These are phyloP conservation scores for Fukomys damarensis DNA, from an alignment of 2,113 vertebrate species.

Conservation along the genomic window DNA sequence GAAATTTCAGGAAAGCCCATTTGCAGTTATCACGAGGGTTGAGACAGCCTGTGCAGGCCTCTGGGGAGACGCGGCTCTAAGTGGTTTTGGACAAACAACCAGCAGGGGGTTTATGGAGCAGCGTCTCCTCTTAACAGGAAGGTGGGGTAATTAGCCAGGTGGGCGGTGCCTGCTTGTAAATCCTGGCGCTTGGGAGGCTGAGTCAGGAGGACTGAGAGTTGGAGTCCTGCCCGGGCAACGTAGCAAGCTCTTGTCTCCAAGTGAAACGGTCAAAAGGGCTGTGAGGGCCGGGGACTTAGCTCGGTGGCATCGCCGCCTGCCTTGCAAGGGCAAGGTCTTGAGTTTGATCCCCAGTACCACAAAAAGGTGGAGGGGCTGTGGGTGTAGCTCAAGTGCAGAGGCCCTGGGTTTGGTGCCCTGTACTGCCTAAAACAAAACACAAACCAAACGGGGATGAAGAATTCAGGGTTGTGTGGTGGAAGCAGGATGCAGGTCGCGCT, in stretches of 20 bases:
- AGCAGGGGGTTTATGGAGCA: constrained; percentile 13
- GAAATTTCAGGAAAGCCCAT: constrained; percentile 52
- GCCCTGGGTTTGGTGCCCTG: neutral
- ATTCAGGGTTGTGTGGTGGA: neutral
- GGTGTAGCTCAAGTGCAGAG: too few relatives aligned
- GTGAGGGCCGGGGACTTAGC: neutral
- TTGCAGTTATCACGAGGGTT: neutral
- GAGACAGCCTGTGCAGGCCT: neutral
- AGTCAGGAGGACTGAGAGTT: neutral
- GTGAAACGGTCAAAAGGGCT: neutral
- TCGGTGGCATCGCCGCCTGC: too few relatives aligned
- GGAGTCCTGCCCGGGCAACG: too few relatives aligned
- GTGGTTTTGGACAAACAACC: neutral
- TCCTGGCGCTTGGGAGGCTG: neutral
- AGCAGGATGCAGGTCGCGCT: neutral
- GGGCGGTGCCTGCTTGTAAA: neutral
- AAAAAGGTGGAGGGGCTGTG: too few relatives aligned
- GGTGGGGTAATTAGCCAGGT: neutral
- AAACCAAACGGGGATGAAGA: neutral
- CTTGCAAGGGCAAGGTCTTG: too few relatives aligned
- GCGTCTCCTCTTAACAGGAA: neutral
- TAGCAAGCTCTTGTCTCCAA: neutral
- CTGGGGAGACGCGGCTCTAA: neutral
- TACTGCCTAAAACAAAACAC: neutral
- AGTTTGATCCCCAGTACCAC: too few relatives aligned